Evolutionary conservation across 2,888 invertebrate species (phyloP).

Genomic region (Brenthis hecate): DNA sequence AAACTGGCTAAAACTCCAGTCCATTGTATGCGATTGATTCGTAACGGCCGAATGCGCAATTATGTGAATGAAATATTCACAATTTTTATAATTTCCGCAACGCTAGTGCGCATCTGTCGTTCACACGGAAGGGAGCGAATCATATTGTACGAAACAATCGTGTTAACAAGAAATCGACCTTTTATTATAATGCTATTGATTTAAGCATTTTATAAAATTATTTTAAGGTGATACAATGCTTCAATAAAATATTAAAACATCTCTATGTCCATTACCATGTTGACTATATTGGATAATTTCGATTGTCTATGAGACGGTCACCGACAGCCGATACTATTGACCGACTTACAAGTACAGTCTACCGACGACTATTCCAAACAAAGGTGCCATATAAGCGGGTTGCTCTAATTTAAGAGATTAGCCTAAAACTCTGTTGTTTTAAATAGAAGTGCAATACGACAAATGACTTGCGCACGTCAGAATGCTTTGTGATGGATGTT

Average conservation of each 20-base stretch:
- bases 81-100: conserved; percentile 74
- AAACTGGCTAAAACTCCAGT: conserved; percentile 72
- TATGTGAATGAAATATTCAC: conserved; percentile 81
- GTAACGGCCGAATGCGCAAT: conserved; percentile 79
- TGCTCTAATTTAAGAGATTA: conserved; percentile 69
- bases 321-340: conserved; percentile 53
- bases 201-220: conserved; percentile 9
- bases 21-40: conserved; percentile 79
- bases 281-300: conserved; percentile 18
- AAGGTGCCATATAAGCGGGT: conserved; percentile 61
- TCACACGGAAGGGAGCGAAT: conserved; percentile 69
- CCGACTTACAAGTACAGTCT: conserved; percentile 53
- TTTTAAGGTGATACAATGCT: conserved; percentile 5
- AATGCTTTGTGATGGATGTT: conserved; percentile 58
- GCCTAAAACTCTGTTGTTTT: conserved; percentile 63
- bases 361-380: conserved; percentile 16
- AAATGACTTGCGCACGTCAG: conserved; percentile 70
- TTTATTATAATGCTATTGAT: background rate
- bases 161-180: conserved; percentile 31
- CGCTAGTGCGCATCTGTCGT: conserved; percentile 76
- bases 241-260: conserved; percentile 19
- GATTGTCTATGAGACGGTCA: conserved; percentile 36
- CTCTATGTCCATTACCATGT: conserved; percentile 25
- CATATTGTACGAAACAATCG: conserved; percentile 47
- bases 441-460: conserved; percentile 64